Base-by-base conservation (phyloP, 2,797 vertebrate species). In the Threskiornis aethiopicus region DNA sequence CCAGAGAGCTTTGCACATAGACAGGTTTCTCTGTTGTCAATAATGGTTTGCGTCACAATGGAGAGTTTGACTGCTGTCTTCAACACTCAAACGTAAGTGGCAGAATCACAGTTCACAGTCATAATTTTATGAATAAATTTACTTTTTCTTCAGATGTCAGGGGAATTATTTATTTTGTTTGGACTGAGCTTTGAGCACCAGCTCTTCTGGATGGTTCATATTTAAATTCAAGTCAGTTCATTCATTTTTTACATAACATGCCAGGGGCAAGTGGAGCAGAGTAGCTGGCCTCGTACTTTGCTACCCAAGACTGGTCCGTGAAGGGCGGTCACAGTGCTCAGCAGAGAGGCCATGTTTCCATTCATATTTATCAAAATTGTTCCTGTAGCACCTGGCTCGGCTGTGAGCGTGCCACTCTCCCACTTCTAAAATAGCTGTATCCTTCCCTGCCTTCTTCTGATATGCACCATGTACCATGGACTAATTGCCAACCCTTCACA, bases 1-100 rank as follows among this genome's bases (percentile, higher is more conserved):
- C 47, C 81, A 79, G 65, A 78, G 58, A 94, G 58, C 49, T 89
- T 92, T 94, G 22, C 86, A 72, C 49, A 64, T 7, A 67, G 69
- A 24, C 49, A 77, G 11, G 5, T 84, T 92, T 85, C 84, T 75
- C 59, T 84, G 70, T 87, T 90, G 71, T 83, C 94, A 66, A 11
- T 84, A 88, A 59, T 5, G 3, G 33, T 91, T 93, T 93, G 39
- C 37, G 6, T 83, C 84, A 72, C 39, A 61, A 82, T 76, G 52
- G 64, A 82, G 92, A 89, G 65, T 94, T 91, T 96, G 66, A 85
- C 72, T 91, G 31, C 69, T 91, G 59, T 73, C 81, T 87, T 87
- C 76, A 84, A 52, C 57, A 58, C 86, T 94, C 78, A 87, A 85
- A 89, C 2, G 0, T 79, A 83, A 95, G 69, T 73, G 70, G 41